Evolutionary conservation across 2,797 vertebrate genomes (phyloP).

Genomic region (Chromis chromis): DNA sequence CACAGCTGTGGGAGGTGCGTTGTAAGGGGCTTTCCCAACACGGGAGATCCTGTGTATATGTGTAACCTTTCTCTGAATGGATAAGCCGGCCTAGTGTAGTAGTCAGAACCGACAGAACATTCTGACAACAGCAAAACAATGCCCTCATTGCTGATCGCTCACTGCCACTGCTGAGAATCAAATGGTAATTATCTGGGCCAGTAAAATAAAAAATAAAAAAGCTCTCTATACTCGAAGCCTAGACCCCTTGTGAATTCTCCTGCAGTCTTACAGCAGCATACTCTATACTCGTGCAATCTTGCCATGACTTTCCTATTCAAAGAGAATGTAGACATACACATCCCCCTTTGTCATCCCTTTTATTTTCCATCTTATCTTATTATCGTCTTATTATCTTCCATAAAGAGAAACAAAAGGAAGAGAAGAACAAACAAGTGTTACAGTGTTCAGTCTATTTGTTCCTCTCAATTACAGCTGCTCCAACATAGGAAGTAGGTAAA

Average conservation of each 20-base stretch:
- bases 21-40: conserved; percentile 73
- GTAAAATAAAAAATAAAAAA: conserved; percentile 59
- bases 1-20: conserved; percentile 55
- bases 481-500: conserved; percentile 50
- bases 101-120: conserved; percentile 27
- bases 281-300: background rate
- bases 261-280: conserved; percentile 38
- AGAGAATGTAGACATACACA: background rate
- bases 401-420: too few species aligned
- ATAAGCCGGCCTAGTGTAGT: conserved; percentile 19
- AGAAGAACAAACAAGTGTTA: conserved; percentile 21
- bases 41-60: conserved; percentile 69
- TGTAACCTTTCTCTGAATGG: conserved; percentile 57
- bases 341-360: background rate
- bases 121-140: conserved; percentile 39
- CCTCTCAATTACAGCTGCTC: conserved; percentile 35
- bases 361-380: too few species aligned
- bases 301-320: background rate
- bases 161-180: conserved; percentile 58
- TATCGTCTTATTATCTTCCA: too few species aligned
- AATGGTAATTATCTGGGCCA: conserved; percentile 63
- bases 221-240: background rate
- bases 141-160: conserved; percentile 31
- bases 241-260: conserved; percentile 41
- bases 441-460: conserved; percentile 19